phyloP scores from a whole-genome alignment of 2,113 vertebrate species.

The Tyto alba region DNA sequence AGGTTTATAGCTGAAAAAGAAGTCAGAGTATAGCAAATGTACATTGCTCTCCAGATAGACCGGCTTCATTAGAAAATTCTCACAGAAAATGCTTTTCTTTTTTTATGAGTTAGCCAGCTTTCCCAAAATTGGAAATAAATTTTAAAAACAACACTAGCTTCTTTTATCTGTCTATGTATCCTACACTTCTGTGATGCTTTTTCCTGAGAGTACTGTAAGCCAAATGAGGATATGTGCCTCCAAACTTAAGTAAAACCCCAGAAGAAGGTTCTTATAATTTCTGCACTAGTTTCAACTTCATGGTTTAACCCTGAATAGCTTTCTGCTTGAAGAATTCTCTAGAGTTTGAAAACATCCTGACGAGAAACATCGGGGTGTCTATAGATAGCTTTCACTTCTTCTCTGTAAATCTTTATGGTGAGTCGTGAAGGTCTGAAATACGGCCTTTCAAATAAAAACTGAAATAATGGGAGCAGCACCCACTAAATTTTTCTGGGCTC shows the following conservation, averaged over 20 bases:
- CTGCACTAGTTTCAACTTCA: neutral
- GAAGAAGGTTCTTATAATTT: neutral
- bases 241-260: neutral
- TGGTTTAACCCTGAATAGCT: neutral
- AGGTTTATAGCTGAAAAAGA: neutral
- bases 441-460: neutral
- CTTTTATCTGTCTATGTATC: neutral
- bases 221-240: neutral
- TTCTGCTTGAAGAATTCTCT: neutral
- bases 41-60: neutral
- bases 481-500: neutral
- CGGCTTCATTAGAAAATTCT: neutral
- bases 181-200: neutral
- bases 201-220: neutral
- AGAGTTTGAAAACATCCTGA: neutral
- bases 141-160: neutral
- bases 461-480: neutral
- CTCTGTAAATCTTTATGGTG: neutral
- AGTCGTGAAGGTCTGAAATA: neutral
- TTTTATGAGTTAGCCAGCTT: neutral
- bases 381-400: neutral
- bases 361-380: neutral
- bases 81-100: neutral
- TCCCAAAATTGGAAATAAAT: neutral
- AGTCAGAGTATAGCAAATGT: neutral